Evolutionary conservation across 1,140 invertebrate species (phyloP), one percentile per base, ranked within the genome.

Genomic region (Halyomorpha halys): DNA sequence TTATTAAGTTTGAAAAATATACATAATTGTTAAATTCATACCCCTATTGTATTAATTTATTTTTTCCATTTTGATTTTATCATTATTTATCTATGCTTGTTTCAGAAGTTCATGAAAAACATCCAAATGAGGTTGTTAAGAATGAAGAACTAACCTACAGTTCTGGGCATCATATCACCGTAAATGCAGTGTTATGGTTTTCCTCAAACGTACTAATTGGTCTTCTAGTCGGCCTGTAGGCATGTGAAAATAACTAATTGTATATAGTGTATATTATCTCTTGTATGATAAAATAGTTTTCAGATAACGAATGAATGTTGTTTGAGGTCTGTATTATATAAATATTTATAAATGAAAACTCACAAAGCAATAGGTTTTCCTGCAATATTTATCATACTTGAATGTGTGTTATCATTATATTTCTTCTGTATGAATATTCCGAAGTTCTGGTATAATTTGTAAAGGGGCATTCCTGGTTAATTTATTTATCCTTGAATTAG

Each of bases 41-140:
- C n/a, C n/a, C n/a, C n/a, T n/a, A n/a, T n/a, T n/a, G n/a, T n/a
- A n/a, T n/a, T n/a, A n/a, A n/a, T n/a, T n/a, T n/a, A n/a, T n/a
- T n/a, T n/a, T n/a, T n/a, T n/a, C n/a, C n/a, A n/a, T n/a, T n/a
- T n/a, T n/a, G n/a, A n/a, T n/a, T n/a, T n/a, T n/a, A n/a, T n/a
- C n/a, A n/a, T n/a, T n/a, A 30, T 65, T 39, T 44, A n/a, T 69
- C 70, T 65, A 71, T 66, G 63, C 71, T 69, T 69, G 72, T 77
- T 76, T n/a, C 77, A 85, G 85, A 87, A 78, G 86, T 89, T 71
- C 87, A 88, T 74, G 89, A 90, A 71, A 90, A 91, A 73, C 82
- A 88, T 77, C 89, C 86, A 60, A 94, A 94, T 75, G 91, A 94
- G 76, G 89, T 92, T 69, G 88, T 92, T 68, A 93, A 93, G 77